Evolutionary conservation across 2,888 invertebrate genomes (phyloP).

Genomic region (Coelinius sp.): DNA sequence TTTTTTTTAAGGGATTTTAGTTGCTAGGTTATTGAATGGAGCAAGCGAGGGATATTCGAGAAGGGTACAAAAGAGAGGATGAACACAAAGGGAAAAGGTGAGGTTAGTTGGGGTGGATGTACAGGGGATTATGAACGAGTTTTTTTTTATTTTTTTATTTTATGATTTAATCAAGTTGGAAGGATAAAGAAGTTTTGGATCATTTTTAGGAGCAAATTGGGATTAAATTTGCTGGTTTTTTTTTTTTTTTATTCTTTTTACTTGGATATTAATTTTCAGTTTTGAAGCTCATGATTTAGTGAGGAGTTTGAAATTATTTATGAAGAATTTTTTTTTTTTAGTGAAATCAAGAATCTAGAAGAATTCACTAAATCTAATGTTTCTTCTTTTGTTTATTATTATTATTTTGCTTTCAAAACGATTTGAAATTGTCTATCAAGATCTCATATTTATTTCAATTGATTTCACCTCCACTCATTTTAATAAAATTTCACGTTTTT

Average conservation of each 20-base stretch:
- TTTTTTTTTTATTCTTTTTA: neutral
- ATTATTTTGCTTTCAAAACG: too few relatives aligned
- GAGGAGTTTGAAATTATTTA: too few relatives aligned
- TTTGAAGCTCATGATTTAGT: too few relatives aligned
- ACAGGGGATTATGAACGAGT: neutral
- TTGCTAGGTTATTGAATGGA: neutral
- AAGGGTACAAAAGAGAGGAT: neutral
- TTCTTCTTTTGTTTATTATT: too few relatives aligned
- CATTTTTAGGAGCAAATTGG: neutral
- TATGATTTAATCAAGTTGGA: neutral
- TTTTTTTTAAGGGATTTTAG: neutral
- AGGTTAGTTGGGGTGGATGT: neutral
- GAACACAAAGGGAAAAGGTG: neutral
- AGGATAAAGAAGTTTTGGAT: neutral
- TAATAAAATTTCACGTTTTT: too few relatives aligned
- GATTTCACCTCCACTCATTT: too few relatives aligned
- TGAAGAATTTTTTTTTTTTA: too few relatives aligned
- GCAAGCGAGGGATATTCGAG: neutral
- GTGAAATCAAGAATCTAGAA: too few relatives aligned
- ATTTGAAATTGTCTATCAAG: too few relatives aligned
- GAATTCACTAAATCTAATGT: too few relatives aligned
- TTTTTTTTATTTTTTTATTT: neutral
- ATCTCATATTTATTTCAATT: too few relatives aligned
- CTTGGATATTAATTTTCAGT: too few relatives aligned
- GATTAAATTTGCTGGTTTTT: neutral